Conservation (phyloP, 2,888 invertebrate genomes). For the Drosophila differens region DNA sequence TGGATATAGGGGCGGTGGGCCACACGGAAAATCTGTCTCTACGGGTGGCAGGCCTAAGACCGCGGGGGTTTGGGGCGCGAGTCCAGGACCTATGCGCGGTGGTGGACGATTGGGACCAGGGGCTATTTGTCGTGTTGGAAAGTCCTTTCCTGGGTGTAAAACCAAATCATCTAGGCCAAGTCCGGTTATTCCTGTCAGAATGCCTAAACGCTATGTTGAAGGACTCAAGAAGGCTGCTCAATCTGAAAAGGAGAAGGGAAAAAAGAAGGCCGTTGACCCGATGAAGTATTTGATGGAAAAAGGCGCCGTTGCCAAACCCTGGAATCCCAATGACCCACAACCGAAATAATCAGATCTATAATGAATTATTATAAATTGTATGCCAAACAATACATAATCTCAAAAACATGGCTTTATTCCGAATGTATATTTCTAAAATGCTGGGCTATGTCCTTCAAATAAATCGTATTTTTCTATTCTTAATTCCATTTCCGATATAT, state of each 20-base stretch:
- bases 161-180: slow-evolving; percentile 5
- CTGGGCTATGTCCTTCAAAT: not conserved
- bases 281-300: slow-evolving; percentile 55
- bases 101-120: slow-evolving; percentile 19
- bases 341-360: not conserved
- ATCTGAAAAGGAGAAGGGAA: slow-evolving; percentile 5
- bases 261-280: slow-evolving; percentile 49
- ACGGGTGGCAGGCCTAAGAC: slow-evolving; percentile 13
- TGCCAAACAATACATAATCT: not conserved
- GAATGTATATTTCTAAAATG: not conserved
- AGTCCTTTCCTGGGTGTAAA: slow-evolving; percentile 35
- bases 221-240: slow-evolving; percentile 6
- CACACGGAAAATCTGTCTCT: slow-evolving; percentile 26
- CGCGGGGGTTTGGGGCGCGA: slow-evolving; percentile 13
- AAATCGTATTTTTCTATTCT: not conserved
- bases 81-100: slow-evolving; percentile 26
- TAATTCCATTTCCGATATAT: too few species aligned
- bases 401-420: not conserved
- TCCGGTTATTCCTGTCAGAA: slow-evolving; percentile 42
- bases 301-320: slow-evolving; percentile 31
- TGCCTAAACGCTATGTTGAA: slow-evolving; percentile 29
- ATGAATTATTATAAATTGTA: not conserved
- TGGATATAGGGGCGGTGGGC: slow-evolving; percentile 57
- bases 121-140: slow-evolving; percentile 7
- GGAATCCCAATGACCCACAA: slow-evolving; percentile 45